A percentile compares a stretch with the other conserved stretches of the same genome.
Evolutionary conservation across 2,888 invertebrate genomes (phyloP).

Genomic region (Zonitis immaculata): DNA sequence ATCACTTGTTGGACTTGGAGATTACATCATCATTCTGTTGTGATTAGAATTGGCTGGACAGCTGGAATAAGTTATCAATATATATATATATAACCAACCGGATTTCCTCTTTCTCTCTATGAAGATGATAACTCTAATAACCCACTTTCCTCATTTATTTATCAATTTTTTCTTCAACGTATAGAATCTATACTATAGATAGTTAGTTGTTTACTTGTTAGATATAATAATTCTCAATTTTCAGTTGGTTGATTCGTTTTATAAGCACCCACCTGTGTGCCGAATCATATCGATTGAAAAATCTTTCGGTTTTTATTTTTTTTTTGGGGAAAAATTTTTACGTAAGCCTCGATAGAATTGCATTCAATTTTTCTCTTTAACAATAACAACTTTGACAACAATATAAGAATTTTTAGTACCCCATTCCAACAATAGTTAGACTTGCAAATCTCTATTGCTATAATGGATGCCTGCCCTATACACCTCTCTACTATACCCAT

Average conservation of each 20-base stretch:
- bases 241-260: background rate
- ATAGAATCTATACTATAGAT: too few species aligned
- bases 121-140: background rate
- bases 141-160: background rate
- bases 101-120: too few species aligned
- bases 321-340: background rate
- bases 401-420: constrained; percentile 14
- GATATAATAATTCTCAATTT: background rate
- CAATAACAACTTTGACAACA: constrained; percentile 12
- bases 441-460: constrained; percentile 17
- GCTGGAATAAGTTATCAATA: background rate
- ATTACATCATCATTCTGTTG: constrained; percentile 1
- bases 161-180: too few species aligned
- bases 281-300: background rate
- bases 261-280: constrained; percentile 1
- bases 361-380: constrained; percentile 10
- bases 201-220: background rate
- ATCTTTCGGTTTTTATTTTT: too few species aligned
- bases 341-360: constrained; percentile 16
- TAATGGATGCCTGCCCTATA: too few species aligned
- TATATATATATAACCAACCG: too few species aligned
- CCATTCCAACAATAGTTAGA: constrained; percentile 21
- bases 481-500: too few species aligned
- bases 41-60: background rate
- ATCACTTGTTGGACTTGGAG: constrained; percentile 2